Percentiles rank a stretch among this genome's conserved stretches.
Conservation (phyloP, 2,797 vertebrate genomes). For the Betta splendens region DNA sequence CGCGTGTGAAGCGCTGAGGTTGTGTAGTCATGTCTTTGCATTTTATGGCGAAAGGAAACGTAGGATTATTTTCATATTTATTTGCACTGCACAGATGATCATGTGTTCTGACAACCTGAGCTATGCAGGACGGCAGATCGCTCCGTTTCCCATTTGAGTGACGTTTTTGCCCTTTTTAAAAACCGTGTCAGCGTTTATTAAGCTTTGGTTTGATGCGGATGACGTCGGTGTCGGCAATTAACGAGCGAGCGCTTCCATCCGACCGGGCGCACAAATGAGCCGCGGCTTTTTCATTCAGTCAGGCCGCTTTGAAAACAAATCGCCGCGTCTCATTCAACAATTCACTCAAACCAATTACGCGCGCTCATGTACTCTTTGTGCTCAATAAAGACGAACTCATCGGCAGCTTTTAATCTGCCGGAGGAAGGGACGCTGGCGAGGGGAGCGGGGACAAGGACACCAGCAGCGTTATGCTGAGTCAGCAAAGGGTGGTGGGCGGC, state of each 20-base stretch:
- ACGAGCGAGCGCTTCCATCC: not conserved
- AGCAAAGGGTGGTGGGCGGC: conserved; percentile 70
- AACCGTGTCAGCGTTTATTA: not conserved
- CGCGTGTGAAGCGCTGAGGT: conserved; percentile 12
- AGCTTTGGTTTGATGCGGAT: not conserved
- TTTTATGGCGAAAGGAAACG: not conserved
- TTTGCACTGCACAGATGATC: no score
- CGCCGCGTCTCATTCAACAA: not conserved
- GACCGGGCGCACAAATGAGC: not conserved
- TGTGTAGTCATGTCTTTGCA: conserved; percentile 7
- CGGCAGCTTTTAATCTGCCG: conserved; percentile 20
- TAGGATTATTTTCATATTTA: no score
- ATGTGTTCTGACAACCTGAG: no score
- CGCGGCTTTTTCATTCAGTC: not conserved
- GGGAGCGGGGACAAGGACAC: conserved; percentile 52
- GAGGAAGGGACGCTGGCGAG: conserved; percentile 19
- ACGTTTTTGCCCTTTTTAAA: not conserved
- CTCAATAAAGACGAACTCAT: conserved; percentile 7
- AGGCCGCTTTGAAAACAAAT: not conserved
- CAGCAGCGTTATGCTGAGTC: conserved; percentile 73
- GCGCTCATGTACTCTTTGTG: not conserved
- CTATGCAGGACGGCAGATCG: no score
- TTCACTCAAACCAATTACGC: conserved; percentile 3
- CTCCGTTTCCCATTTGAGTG: no score
- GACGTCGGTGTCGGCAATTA: not conserved